Percentiles rank a stretch among this genome's conserved stretches.
These are phyloP conservation scores for Belonocnema kinseyi DNA, from an alignment of 1,140 invertebrate species.

Conservation along the genomic window DNA sequence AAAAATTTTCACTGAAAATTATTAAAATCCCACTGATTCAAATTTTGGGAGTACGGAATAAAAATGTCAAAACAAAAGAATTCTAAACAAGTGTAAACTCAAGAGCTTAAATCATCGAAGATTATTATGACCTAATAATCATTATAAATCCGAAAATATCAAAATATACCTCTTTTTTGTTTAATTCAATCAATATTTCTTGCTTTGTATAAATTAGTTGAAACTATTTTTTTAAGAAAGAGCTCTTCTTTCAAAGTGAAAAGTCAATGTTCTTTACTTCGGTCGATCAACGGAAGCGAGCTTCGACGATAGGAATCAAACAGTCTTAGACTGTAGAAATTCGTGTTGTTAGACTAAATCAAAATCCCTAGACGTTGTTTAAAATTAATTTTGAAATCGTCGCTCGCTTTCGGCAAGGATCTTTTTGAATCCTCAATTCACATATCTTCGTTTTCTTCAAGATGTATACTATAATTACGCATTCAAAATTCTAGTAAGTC, in stretches of 20 bases:
- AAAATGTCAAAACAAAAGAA: not conserved
- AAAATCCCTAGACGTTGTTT: not conserved
- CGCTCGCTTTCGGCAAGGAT: slow-evolving; percentile 15
- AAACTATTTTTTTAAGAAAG: not conserved
- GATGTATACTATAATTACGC: slow-evolving; percentile 36
- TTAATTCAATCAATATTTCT: no score
- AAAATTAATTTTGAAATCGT: not conserved
- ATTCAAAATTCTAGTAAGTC: slow-evolving; percentile 17
- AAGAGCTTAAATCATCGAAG: not conserved
- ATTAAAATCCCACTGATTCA: not conserved
- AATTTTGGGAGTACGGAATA: not conserved
- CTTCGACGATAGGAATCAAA: not conserved
- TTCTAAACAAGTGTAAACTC: not conserved
- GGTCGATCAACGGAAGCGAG: slow-evolving; percentile 19
- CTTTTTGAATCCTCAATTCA: slow-evolving; percentile 34
- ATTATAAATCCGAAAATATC: no score
- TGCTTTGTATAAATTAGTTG: no score
- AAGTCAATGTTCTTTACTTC: slow-evolving; percentile 22
- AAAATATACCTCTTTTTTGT: no score
- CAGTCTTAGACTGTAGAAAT: not conserved
- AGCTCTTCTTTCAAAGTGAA: not conserved
- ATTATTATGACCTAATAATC: no score
- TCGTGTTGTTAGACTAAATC: not conserved
- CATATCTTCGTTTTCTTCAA: slow-evolving; percentile 50
- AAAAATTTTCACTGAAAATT: not conserved